phyloP scores from a whole-genome alignment of 2,797 vertebrate genomes.

The Champsocephalus esox region DNA sequence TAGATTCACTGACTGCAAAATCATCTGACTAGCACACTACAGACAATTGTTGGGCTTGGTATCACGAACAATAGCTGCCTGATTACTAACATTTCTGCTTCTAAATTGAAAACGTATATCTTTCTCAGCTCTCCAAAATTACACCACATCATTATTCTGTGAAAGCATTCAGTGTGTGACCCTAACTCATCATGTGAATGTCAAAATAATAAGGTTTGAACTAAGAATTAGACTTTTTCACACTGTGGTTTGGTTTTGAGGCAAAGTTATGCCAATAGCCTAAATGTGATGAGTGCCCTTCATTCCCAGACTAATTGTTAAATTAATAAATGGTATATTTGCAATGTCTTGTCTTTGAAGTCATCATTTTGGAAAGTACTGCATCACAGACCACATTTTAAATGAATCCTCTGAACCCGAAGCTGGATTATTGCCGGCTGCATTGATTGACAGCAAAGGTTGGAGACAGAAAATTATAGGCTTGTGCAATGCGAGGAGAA shows the following conservation, averaged over 20 bases:
- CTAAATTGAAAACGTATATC: slow-evolving; percentile 47
- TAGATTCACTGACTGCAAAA: slow-evolving; percentile 21
- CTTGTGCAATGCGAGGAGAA: slow-evolving; percentile 23
- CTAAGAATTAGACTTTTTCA: not conserved
- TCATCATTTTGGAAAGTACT: not conserved
- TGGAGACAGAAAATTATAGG: slow-evolving; percentile 50
- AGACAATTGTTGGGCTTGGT: slow-evolving; percentile 47
- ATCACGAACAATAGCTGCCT: slow-evolving; percentile 65
- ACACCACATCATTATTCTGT: not conserved
- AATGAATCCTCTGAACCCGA: slow-evolving; percentile 29
- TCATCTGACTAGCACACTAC: not conserved
- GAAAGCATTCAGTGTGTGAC: slow-evolving; percentile 16
- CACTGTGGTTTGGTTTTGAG: not conserved
- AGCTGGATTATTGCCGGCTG: slow-evolving; percentile 19
- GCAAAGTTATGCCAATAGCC: not conserved
- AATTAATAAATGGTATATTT: not conserved
- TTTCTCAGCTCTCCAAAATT: slow-evolving; percentile 15
- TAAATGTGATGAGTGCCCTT: slow-evolving; percentile 9
- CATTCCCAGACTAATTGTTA: not conserved
- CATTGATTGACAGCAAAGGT: slow-evolving; percentile 42
- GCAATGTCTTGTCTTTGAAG: not conserved
- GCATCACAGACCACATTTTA: slow-evolving; percentile 5
- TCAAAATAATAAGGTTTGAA: slow-evolving; percentile 2
- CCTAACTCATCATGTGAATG: slow-evolving; percentile 10
- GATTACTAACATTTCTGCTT: slow-evolving; percentile 59